Percentiles rank a stretch among this genome's conserved stretches.
Evolutionary conservation across 2,113 vertebrate genomes (phyloP).

Genomic region (Scophthalmus maximus): DNA sequence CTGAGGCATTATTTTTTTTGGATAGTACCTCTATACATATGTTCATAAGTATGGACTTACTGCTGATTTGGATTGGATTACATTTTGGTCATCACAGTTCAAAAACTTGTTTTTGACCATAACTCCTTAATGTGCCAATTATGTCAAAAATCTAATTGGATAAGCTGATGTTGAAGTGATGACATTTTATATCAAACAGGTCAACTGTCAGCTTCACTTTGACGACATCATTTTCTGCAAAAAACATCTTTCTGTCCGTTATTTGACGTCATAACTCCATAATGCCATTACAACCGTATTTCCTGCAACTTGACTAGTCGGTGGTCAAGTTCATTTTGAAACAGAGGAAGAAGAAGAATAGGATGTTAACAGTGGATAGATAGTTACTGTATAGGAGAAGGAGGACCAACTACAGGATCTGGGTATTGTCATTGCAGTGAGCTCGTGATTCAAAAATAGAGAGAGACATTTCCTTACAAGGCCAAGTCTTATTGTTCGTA

Average conservation of each 20-base stretch:
- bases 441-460: constrained; percentile 19
- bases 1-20: no score
- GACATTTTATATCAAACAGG: background rate
- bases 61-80: no score
- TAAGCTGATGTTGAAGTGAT: background rate
- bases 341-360: background rate
- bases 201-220: background rate
- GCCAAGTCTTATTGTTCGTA: constrained; percentile 52
- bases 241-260: background rate
- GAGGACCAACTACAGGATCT: constrained; percentile 27
- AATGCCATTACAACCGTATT: background rate
- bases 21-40: background rate
- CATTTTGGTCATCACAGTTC: background rate
- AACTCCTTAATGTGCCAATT: no score
- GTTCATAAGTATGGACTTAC: background rate
- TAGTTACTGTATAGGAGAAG: constrained; percentile 19
- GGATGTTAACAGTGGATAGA: constrained; percentile 1
- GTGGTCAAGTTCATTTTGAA: background rate
- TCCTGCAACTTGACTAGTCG: background rate
- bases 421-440: constrained; percentile 39
- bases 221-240: background rate
- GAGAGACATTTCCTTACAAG: constrained; percentile 54
- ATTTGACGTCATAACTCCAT: background rate
- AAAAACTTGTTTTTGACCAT: no score
- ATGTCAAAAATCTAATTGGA: background rate